Percentiles rank a stretch among this genome's conserved stretches.
Conservation (phyloP, 2,888 invertebrate genomes). For the Urechis unicinctus region DNA sequence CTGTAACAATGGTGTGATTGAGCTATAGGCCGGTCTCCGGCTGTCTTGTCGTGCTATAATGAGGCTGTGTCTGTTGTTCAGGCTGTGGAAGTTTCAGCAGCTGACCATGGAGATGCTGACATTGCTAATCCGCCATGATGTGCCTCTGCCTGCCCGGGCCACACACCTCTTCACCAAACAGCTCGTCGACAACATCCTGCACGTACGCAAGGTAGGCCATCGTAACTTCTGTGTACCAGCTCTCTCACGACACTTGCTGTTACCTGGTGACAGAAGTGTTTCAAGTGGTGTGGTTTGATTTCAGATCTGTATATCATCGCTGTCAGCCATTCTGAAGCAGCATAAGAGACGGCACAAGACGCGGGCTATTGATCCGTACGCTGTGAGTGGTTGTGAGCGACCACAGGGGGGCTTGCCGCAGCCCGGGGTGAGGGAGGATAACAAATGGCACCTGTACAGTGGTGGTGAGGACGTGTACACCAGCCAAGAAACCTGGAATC, state of each 20-base stretch:
- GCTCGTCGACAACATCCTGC: conserved; percentile 70
- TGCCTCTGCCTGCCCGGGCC: conserved; percentile 60
- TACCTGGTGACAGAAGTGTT: neutral
- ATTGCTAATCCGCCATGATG: conserved; percentile 67
- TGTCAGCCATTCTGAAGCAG: conserved; percentile 65
- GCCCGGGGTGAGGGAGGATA: conserved; percentile 60
- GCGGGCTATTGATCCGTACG: conserved; percentile 57
- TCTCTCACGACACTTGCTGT: too few species aligned
- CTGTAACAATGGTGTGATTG: too few species aligned
- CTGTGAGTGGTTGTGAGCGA: conserved; percentile 20
- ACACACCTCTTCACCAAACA: conserved; percentile 63
- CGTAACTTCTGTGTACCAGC: neutral
- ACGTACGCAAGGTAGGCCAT: conserved; percentile 66
- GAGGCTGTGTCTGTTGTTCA: too few species aligned
- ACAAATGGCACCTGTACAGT: conserved; percentile 70
- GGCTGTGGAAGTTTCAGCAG: conserved; percentile 77
- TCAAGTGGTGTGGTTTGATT: too few species aligned
- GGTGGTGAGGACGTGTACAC: conserved; percentile 57
- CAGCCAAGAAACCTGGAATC: conserved; percentile 68
- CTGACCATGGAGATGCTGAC: conserved; percentile 69
- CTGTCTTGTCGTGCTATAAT: too few species aligned
- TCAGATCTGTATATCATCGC: conserved; percentile 58
- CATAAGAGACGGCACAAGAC: conserved; percentile 65
- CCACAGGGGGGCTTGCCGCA: conserved; percentile 11
- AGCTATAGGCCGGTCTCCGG: too few species aligned